These are phyloP conservation scores for Gari tellinella DNA, from an alignment of 2,888 invertebrate species.

Conservation along the genomic window DNA sequence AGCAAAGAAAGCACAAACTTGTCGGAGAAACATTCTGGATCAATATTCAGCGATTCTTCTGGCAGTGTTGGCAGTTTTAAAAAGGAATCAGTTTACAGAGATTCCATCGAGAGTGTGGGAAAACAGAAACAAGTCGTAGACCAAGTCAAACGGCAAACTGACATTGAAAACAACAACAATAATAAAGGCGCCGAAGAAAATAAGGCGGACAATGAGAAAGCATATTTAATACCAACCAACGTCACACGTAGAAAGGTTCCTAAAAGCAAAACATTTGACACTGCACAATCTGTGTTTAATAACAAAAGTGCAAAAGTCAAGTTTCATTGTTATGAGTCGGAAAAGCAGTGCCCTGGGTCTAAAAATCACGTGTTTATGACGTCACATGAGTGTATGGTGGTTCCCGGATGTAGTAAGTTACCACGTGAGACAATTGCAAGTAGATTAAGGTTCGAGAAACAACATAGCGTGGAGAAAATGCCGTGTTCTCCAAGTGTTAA, in stretches of 20 bases:
- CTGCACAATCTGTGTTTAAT: constrained; percentile 30
- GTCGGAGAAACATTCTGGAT: too few species aligned
- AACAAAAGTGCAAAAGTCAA: constrained; percentile 17
- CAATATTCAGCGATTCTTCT: too few species aligned
- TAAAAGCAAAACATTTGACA: constrained; percentile 58
- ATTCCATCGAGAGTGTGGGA: background rate
- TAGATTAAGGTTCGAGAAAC: constrained; percentile 69
- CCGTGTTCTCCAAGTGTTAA: background rate
- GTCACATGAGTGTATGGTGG: constrained; percentile 61
- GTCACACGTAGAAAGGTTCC: constrained; percentile 40
- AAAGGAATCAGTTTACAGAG: background rate
- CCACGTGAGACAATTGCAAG: constrained; percentile 69
- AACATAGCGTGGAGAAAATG: constrained; percentile 61
- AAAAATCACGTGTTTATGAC: constrained; percentile 60
- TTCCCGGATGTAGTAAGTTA: constrained; percentile 54
- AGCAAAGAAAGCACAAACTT: too few species aligned
- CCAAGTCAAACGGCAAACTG: background rate
- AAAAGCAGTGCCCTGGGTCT: constrained; percentile 17
- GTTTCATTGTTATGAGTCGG: constrained; percentile 21
- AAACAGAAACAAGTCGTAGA: background rate
- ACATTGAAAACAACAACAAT: background rate
- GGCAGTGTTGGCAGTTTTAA: too few species aligned
- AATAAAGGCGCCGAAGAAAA: background rate
- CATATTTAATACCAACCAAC: too few species aligned
- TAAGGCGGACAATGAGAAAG: background rate